A percentile compares a stretch with the other conserved stretches of the same genome.
Conservation (phyloP, 2,888 invertebrate genomes). For the Taphrorychus bicolor region DNA sequence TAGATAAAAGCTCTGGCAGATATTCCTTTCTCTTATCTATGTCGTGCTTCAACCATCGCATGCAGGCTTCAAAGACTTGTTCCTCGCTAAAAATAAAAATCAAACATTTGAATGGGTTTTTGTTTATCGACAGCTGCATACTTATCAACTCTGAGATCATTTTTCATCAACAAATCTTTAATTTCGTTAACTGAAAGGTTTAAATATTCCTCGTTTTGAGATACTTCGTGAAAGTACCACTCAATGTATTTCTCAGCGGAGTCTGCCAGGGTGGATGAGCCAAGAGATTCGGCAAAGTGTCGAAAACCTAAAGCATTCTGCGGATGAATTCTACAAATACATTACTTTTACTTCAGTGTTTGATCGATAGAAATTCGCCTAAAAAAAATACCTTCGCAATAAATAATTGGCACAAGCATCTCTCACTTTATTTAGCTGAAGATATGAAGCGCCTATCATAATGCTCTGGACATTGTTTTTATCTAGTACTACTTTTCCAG, state of each 20-base stretch:
- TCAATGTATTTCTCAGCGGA: slow-evolving; percentile 82
- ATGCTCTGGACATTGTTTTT: slow-evolving; percentile 83
- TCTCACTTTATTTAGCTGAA: slow-evolving; percentile 79
- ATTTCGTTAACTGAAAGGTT: slow-evolving; percentile 69
- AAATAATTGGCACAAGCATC: slow-evolving; percentile 86
- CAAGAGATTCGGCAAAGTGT: slow-evolving; percentile 80
- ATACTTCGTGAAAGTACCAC: slow-evolving; percentile 79
- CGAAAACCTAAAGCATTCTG: slow-evolving; percentile 82
- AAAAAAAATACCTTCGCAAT: slow-evolving; percentile 68
- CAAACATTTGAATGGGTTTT: neutral
- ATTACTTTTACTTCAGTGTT: neutral
- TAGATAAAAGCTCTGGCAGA: slow-evolving; percentile 74
- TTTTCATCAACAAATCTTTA: slow-evolving; percentile 72
- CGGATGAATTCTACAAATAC: slow-evolving; percentile 70
- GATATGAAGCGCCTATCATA: slow-evolving; percentile 84
- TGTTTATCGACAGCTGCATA: slow-evolving; percentile 30
- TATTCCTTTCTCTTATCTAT: slow-evolving; percentile 63
- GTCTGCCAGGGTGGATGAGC: slow-evolving; percentile 73
- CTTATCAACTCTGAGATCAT: slow-evolving; percentile 76
- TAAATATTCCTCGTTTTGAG: slow-evolving; percentile 78
- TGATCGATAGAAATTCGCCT: slow-evolving; percentile 8
- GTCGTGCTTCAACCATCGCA: slow-evolving; percentile 79
- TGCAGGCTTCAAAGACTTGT: slow-evolving; percentile 83
- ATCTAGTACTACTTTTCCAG: slow-evolving; percentile 77
- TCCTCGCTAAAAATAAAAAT: slow-evolving; percentile 66